Evolutionary conservation across 2,113 vertebrate genomes (phyloP).

Genomic region (Hippocampus barbouri): DNA sequence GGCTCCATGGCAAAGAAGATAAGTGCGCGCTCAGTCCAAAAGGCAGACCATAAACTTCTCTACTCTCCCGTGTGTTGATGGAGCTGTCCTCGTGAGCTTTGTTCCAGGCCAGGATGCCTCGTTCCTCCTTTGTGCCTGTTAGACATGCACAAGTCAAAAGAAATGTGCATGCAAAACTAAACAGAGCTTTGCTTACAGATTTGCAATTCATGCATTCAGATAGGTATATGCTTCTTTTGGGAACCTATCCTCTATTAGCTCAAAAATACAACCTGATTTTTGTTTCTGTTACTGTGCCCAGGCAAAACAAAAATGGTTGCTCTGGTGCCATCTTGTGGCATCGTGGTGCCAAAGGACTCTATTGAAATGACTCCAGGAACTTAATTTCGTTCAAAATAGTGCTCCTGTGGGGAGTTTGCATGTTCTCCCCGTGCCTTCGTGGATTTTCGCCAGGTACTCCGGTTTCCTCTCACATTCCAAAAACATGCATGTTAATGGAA

Average conservation of each 20-base stretch:
- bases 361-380: no score
- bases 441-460: no score
- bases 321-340: no score
- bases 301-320: no score
- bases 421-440: no score
- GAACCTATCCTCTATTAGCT: not conserved
- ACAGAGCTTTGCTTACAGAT: not conserved
- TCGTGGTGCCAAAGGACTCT: no score
- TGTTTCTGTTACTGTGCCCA: no score
- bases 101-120: slow-evolving; percentile 84
- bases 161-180: not conserved
- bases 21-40: slow-evolving; percentile 77
- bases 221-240: not conserved
- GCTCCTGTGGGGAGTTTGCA: no score
- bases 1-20: slow-evolving; percentile 70
- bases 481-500: no score
- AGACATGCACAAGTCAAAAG: not conserved
- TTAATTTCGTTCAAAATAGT: no score
- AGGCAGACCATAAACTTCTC: slow-evolving; percentile 82
- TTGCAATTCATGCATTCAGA: not conserved
- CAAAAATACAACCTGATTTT: no score
- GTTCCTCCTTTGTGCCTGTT: slow-evolving; percentile 82
- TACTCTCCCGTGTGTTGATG: slow-evolving; percentile 54
- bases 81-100: slow-evolving; percentile 66
- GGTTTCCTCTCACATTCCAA: no score